These are phyloP conservation scores for Triplophysa dalaica DNA, from an alignment of 2,113 vertebrate genomes.

Conservation along the genomic window DNA sequence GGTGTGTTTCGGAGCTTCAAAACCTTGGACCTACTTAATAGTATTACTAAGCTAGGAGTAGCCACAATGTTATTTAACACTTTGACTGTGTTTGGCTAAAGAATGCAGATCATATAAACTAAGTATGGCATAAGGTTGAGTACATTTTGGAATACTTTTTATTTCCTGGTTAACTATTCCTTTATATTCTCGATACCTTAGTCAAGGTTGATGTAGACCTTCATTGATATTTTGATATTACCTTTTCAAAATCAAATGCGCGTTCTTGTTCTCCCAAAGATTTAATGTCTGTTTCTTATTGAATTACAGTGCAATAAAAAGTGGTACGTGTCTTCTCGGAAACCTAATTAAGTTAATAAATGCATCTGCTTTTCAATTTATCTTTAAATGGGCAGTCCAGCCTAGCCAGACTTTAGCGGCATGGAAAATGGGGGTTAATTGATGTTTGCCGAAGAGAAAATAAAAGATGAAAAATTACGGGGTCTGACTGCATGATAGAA, in stretches of 20 bases:
- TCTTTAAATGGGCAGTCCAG: slow-evolving; percentile 47
- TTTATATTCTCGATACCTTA: neutral
- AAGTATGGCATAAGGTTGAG: too few species aligned
- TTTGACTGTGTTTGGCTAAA: too few species aligned
- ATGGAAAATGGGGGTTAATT: slow-evolving; percentile 60
- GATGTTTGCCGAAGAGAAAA: slow-evolving; percentile 52
- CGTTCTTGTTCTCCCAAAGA: neutral
- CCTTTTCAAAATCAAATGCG: slow-evolving; percentile 24
- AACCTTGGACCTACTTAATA: too few species aligned
- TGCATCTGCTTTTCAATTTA: slow-evolving; percentile 55
- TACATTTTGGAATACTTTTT: too few species aligned
- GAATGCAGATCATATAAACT: too few species aligned
- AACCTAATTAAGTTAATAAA: slow-evolving; percentile 62
- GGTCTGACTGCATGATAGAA: slow-evolving; percentile 26
- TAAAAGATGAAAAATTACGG: slow-evolving; percentile 52
- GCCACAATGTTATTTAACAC: too few species aligned
- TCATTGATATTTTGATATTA: slow-evolving; percentile 34
- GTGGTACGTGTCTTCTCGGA: slow-evolving; percentile 44
- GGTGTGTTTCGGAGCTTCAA: too few species aligned
- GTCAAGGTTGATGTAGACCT: slow-evolving; percentile 1
- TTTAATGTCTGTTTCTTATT: slow-evolving; percentile 45
- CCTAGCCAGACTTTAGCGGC: slow-evolving; percentile 45
- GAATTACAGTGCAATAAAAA: slow-evolving; percentile 53
- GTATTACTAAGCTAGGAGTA: too few species aligned
- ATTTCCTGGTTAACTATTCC: too few species aligned